Base-by-base conservation (phyloP, 2,888 invertebrate genomes). In the Desoria tigrina region DNA sequence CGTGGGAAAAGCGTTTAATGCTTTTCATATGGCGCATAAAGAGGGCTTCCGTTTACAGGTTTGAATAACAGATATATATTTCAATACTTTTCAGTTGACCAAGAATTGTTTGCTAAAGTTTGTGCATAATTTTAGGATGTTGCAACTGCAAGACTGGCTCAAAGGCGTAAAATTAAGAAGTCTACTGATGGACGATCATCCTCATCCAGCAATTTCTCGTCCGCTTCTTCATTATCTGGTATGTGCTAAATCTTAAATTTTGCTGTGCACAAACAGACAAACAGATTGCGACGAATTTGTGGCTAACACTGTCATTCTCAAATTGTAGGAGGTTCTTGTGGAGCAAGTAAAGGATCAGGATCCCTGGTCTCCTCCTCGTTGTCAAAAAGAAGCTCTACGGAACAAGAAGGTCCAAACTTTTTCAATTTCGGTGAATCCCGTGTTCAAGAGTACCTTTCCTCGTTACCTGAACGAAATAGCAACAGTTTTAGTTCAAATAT, bases 21-120 rank as follows among this genome's bases (percentile, higher is more conserved):
- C 88, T 49, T 88, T 88, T 80, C 85, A 86, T 74, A 83, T 84
- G 77, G 89, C 88, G 0, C 85, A 86, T 58, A 81, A 85, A 21
- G 87, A 88, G 77, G 89, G 89, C n/a, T 89, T 90, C 79, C 82
- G 88, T 51, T 81, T 90, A 63, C 82, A 84, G 42, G 56, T 68
- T 59, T n/a, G 42, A 24, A 23, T 39, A 39, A 39, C 39, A 39
- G 39, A 11, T 39, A 16, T 11, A 16, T 39, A 39, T 45, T 42
- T 28, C 60, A 49, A 27, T 2, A 50, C 37, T 49, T 39, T 39
- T 57, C 16, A 39, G 39, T 39, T 39, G 16, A 39, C 39, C 39
- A 9, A 39, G 39, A 11, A 16, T 11, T 39, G 16, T 39, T n/a
- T n/a, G n/a, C n/a, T n/a, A n/a, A n/a, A n/a, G n/a, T n/a, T n/a